Base-by-base conservation (phyloP, 1,140 invertebrate genomes). In the Aleiodes sp. region DNA sequence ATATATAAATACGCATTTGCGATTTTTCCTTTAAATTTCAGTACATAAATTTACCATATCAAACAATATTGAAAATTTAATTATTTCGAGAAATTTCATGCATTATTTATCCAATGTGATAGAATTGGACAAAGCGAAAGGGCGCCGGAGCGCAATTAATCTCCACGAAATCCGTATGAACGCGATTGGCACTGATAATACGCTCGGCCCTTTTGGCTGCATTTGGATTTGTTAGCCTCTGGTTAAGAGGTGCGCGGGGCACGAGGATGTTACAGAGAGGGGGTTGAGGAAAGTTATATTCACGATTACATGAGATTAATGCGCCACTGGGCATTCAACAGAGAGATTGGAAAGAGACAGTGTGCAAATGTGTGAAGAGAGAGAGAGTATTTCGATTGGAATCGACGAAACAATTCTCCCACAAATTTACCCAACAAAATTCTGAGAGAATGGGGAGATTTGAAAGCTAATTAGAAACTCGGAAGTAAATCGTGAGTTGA, bases 401-500 rank as follows among this genome's bases (percentile, higher is more conserved):
- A 64, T 64, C 61, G 21, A 26, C 37, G 61, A 64, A 64, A 64
- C 61, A 43, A 43, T 43, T 43, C n/a, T 16, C 39, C 14, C 39
- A 43, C 39, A 16, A 16, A 43, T 43, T 43, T 16, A 43, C 39
- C n/a, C 39, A 43, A 43, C 39, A 43, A 43, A 43, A 16, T 43
- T 16, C 4, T 16, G n/a, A n/a, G n/a, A n/a, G n/a, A n/a, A 16
- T 43, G 39, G 39, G 39, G 39, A n/a, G n/a, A n/a, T 4, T n/a
- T n/a, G n/a, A 33, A 33, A 33, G 33, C 56, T 68, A 68, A 68
- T 68, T 68, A 68, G 65, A 68, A 68, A 68, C 65, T 68, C 65
- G 65, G 65, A 68, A 68, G 65, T 68, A 68, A 68, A 68, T 68
- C 65, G 65, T 21, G 65, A 68, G 65, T 68, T 68, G 65, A 68